Conservation (phyloP, 2,797 vertebrate genomes). For the Semaprochilodus insignis region DNA sequence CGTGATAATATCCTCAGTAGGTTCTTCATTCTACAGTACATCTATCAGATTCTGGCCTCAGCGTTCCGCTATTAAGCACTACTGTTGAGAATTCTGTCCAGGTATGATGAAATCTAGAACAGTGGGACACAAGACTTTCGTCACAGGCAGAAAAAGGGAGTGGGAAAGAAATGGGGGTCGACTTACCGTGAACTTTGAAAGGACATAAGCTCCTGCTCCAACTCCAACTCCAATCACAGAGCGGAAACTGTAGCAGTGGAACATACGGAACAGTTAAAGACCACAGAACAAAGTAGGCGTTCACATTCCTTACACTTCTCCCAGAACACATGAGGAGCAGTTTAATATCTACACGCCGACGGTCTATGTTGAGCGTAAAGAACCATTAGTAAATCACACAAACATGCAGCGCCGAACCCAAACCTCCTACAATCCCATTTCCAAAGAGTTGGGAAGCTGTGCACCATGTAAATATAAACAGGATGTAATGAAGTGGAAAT, state of each 20-base stretch:
- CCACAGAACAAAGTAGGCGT: no score
- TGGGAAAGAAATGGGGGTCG: neutral
- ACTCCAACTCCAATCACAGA: slow-evolving; percentile 90
- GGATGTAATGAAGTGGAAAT: no score
- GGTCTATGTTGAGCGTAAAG: no score
- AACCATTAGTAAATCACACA: no score
- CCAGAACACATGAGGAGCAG: no score
- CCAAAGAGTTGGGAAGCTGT: no score
- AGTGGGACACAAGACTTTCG: neutral
- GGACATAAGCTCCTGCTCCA: slow-evolving; percentile 87
- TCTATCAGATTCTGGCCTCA: neutral
- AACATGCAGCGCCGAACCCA: no score
- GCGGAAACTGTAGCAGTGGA: slow-evolving; percentile 79
- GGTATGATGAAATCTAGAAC: neutral
- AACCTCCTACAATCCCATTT: no score
- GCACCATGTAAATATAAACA: no score
- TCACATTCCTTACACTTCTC: no score
- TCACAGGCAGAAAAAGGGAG: neutral
- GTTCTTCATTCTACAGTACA: neutral
- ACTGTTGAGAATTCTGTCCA: neutral
- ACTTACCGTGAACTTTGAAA: slow-evolving; percentile 89
- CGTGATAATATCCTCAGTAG: neutral
- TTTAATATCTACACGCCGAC: no score
- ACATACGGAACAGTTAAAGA: neutral
- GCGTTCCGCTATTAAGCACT: neutral